Evolutionary conservation across 2,797 vertebrate genomes (phyloP), one percentile per base, ranked within the genome.

Genomic region (Threskiornis aethiopicus): DNA sequence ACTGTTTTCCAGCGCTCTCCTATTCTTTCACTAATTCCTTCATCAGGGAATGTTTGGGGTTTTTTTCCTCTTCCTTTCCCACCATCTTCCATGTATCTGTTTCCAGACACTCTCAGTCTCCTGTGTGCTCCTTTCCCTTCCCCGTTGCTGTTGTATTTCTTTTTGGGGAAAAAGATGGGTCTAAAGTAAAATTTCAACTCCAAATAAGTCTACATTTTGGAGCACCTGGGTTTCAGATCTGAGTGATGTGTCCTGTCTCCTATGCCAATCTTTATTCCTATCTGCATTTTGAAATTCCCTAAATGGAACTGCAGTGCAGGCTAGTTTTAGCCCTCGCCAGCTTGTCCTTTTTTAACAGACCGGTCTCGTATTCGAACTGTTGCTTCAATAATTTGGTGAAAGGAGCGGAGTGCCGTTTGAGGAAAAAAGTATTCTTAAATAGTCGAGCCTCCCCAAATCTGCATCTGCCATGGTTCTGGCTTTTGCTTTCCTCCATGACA

Each of bases 121-220:
- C 37, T 47, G 13, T 31, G 19, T 71, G 16, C 12, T 81, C 13
- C 21, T 47, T 91, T 64, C 29, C 46, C 26, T 88, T 75, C 37
- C 8, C 7, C 31, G 5, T 41, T 58, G 10, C 24, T 52, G 5
- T 25, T 85, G 24, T 54, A 20, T 58, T 86, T 65, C 15, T 85
- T n/a, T 19, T 9, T 0, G 26, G 33, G 33, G 33, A 2, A 28
- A 55, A 82, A 58, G 25, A 19, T 11, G 15, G 21, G 33, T 84
- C 28, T 87, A 10, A 51, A 72, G 55, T 57, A 44, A 73, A 57
- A 16, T 20, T 33, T 22, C 16, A 62, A 16, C 17, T 76, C 42
- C 25, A n/a, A 7, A 2, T 13, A 61, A 31, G 18, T 67, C 61
- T 66, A 2, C 0, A 0, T 13, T 49, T 28, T 35, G 25, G 58